These are phyloP conservation scores for Tuta absoluta DNA, from an alignment of 2,888 invertebrate species.

Conservation along the genomic window DNA sequence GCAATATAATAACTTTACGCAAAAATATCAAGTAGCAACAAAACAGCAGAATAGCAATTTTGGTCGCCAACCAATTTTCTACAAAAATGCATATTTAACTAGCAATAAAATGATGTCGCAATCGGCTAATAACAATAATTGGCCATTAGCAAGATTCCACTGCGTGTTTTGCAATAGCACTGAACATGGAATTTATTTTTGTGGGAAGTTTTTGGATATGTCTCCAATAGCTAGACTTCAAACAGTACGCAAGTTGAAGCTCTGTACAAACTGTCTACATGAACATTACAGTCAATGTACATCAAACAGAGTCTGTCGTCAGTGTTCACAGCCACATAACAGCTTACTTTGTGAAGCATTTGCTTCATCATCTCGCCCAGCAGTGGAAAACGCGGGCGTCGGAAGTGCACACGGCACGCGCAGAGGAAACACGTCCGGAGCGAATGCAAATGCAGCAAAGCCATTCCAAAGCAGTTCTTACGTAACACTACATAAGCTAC, in stretches of 20 bases:
- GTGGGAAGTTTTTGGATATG: slow-evolving; percentile 17
- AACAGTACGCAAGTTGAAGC: slow-evolving; percentile 24
- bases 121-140: not conserved
- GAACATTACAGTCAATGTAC: slow-evolving; percentile 32
- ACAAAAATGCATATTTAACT: too few relatives aligned
- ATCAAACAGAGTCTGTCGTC: too few relatives aligned
- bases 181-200: not conserved
- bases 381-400: too few relatives aligned
- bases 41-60: not conserved
- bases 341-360: too few relatives aligned
- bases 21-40: not conserved
- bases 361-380: not conserved
- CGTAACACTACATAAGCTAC: not conserved
- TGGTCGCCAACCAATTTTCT: too few relatives aligned
- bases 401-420: too few relatives aligned
- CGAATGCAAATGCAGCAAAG: not conserved
- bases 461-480: slow-evolving; percentile 30
- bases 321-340: too few relatives aligned
- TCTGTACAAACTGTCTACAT: slow-evolving; percentile 35
- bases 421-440: too few relatives aligned
- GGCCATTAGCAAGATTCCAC: not conserved
- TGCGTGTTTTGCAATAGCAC: not conserved
- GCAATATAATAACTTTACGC: slow-evolving; percentile 6
- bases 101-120: not conserved
- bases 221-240: slow-evolving; percentile 16